Evolutionary conservation across 2,113 vertebrate species (phyloP), one percentile per base, ranked within the genome.

Genomic region (Tricholaema leucomelas): DNA sequence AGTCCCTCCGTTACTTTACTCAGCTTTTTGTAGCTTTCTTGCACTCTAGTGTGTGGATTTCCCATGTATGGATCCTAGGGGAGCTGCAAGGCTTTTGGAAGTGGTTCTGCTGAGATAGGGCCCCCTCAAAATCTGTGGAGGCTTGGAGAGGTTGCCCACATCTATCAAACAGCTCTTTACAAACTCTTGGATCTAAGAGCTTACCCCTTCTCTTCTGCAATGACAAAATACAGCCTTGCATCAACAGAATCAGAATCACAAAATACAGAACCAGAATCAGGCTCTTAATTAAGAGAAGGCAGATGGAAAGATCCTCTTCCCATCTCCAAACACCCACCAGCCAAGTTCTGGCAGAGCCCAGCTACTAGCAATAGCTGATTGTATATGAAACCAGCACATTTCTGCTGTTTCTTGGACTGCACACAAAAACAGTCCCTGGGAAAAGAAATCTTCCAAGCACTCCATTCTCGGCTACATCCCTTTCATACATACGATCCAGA

Each of bases 31-130:
- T 72, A 87, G 50, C 27, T 75, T 24, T 27, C 27, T 44, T 61
- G 30, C 33, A 19, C 72, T 21, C 61, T 67, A 7, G 17, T 30
- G 33, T 13, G 5, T 59, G 36, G 15, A 9, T n/a, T 81, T 72
- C 28, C 65, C 38, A 38, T 0, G 0, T 2, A 0, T n/a, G 56
- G 23, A 16, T 35, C 21, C 28, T 36, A 2, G 0, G 1, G 21
- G 30, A 48, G 44, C 42, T 75, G 52, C 3, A 2, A 75, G 35
- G 8, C 35, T 74, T 46, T 56, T 16, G 44, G 48, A 69, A 55
- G 13, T 9, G 5, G 33, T 13, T 74, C 56, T 81, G 56, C 52
- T 55, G 60, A 48, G 40, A 55, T 7, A 77, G n/a, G 13, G 3
- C 20, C 33, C 21, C 35, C 54, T n/a, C 83, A 54, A 28, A 59